These are phyloP conservation scores for Dicrurus megarhynchus DNA, from an alignment of 2,113 vertebrate genomes.

Conservation along the genomic window DNA sequence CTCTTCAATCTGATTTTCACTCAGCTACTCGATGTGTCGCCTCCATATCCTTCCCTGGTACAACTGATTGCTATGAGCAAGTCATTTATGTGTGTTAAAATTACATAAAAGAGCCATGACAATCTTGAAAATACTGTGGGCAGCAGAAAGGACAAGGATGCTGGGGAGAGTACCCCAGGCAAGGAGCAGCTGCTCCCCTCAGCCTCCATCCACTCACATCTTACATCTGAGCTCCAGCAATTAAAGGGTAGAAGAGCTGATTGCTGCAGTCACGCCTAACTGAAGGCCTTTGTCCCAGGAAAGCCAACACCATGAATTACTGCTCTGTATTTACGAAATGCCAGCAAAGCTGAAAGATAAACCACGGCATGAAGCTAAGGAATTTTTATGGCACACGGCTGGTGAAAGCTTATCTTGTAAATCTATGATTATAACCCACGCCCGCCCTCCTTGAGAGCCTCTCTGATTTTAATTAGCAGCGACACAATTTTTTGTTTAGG, in stretches of 20 bases:
- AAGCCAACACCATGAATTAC: not conserved
- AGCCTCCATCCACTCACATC: not conserved
- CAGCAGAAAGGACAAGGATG: not conserved
- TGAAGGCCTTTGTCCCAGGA: not conserved
- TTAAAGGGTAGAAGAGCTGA: not conserved
- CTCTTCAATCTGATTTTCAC: not conserved
- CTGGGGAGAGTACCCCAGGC: not conserved
- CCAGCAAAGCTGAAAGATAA: slow-evolving; percentile 6
- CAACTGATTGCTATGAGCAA: not conserved
- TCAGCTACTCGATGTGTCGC: not conserved
- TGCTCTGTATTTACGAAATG: not conserved
- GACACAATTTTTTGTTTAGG: not conserved
- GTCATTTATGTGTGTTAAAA: not conserved
- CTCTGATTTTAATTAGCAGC: slow-evolving; percentile 13
- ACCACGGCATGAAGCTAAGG: not conserved
- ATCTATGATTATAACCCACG: not conserved
- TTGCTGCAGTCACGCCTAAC: not conserved
- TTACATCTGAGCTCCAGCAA: not conserved
- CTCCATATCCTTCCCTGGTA: not conserved
- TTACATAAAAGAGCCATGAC: not conserved
- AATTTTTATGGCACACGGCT: not conserved
- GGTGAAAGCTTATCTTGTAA: not conserved
- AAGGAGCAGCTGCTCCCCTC: not conserved
- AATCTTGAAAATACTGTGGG: not conserved
- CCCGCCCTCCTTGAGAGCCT: not conserved